phyloP scores from a whole-genome alignment of 2,888 invertebrate species.

The Luffia ferchaultella region DNA sequence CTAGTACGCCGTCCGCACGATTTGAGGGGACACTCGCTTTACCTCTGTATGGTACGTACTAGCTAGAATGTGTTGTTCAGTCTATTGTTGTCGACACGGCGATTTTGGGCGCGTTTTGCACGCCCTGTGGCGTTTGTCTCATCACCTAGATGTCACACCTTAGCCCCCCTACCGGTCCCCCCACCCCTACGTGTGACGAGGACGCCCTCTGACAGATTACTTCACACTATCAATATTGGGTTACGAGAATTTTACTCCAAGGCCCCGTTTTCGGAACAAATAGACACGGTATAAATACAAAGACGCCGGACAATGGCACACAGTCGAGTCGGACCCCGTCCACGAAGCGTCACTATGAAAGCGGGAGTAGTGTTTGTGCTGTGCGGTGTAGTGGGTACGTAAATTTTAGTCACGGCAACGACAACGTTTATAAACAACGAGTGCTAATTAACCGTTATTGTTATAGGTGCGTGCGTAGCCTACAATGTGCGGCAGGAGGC shows the following conservation, averaged over 20 bases:
- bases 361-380: slow-evolving; percentile 37
- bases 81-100: not conserved
- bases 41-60: not conserved
- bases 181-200: slow-evolving; percentile 28
- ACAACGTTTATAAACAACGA: not conserved
- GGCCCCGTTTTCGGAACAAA: slow-evolving; percentile 59
- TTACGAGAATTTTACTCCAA: slow-evolving; percentile 65
- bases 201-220: slow-evolving; percentile 29
- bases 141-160: slow-evolving; percentile 63
- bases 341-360: slow-evolving; percentile 43
- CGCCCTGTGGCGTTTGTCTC: slow-evolving; percentile 49
- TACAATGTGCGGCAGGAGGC: slow-evolving; percentile 43
- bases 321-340: slow-evolving; percentile 35
- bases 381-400: slow-evolving; percentile 53
- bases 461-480: slow-evolving; percentile 41
- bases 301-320: slow-evolving; percentile 43
- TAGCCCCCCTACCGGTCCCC: slow-evolving; percentile 45
- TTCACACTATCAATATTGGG: slow-evolving; percentile 64
- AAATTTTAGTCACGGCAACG: slow-evolving; percentile 2
- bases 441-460: not conserved
- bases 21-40: not conserved
- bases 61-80: not conserved
- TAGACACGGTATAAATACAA: slow-evolving; percentile 60
- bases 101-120: slow-evolving; percentile 13
- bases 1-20: not conserved